Evolutionary conservation across 2,888 invertebrate genomes (phyloP).

Genomic region (Catocala nupta): DNA sequence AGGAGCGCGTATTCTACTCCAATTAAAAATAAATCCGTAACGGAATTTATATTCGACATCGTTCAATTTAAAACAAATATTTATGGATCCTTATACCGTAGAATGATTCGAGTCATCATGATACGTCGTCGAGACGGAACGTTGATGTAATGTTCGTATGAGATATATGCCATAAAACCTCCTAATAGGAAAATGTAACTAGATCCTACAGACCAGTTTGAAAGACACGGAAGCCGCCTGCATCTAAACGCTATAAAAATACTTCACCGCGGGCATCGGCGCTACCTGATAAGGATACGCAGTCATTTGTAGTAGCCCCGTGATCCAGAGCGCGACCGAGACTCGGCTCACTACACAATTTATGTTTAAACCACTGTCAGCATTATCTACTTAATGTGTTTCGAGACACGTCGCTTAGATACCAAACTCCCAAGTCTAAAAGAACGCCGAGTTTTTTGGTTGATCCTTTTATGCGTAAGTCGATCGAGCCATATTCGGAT

Average conservation of each 20-base stretch:
- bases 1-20: slow-evolving; percentile 61
- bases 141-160: slow-evolving; percentile 50
- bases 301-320: slow-evolving; percentile 79
- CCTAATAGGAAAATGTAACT: slow-evolving; percentile 76
- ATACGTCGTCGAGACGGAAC: slow-evolving; percentile 48
- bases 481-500: slow-evolving; percentile 55
- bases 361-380: slow-evolving; percentile 72
- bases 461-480: slow-evolving; percentile 53
- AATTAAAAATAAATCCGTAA: slow-evolving; percentile 72
- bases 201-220: slow-evolving; percentile 61
- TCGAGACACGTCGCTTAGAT: slow-evolving; percentile 73
- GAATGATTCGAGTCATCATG: slow-evolving; percentile 28
- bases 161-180: slow-evolving; percentile 60
- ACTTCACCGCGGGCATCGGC: slow-evolving; percentile 77
- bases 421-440: slow-evolving; percentile 55
- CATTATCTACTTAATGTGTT: slow-evolving; percentile 69
- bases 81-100: slow-evolving; percentile 56
- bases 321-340: slow-evolving; percentile 63
- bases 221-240: slow-evolving; percentile 77
- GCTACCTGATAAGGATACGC: slow-evolving; percentile 85
- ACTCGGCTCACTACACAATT: slow-evolving; percentile 65
- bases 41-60: slow-evolving; percentile 66
- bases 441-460: slow-evolving; percentile 56
- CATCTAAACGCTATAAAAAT: slow-evolving; percentile 80
- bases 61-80: slow-evolving; percentile 63